Evolutionary conservation across 2,888 invertebrate genomes (phyloP), one percentile per base, ranked within the genome.

Genomic region (Mactromeris polynyma): DNA sequence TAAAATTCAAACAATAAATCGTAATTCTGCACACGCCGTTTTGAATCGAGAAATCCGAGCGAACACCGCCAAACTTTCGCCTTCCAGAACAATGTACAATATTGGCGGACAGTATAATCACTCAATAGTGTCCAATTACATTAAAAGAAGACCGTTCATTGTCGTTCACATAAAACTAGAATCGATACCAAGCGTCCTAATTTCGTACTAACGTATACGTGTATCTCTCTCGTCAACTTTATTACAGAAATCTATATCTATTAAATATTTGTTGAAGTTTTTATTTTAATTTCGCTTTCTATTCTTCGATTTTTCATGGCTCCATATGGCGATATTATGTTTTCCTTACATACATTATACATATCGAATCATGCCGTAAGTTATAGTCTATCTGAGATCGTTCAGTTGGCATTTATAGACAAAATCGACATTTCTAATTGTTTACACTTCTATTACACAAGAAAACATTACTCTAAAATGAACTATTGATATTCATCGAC

Each of bases 91-190:
- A 73, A 73, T 73, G 73, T 73, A 73, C 73, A 73, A 73, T 73
- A 73, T 33, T 36, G 36, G 33, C 17, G 36, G 73, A 73, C 73
- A 36, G 33, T 73, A 17, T 73, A 73, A 73, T 73, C 73, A 73
- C 36, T 73, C 73, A 73, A 73, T 73, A 33, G 31, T 73, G 73
- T 36, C 73, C 73, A 73, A 73, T 73, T 73, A 73, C 73, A 73
- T 73, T 73, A 73, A 73, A 73, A 73, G 73, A 73, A 73, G 73
- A 73, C n/a, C 36, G 73, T 73, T 36, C 36, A 36, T 36, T 36
- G 36, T 73, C 58, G 58, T 64, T 64, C 26, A n/a, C 58, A 11
- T 73, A 33, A 33, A 36, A 36, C 11, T 19, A 33, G 19, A 73
- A 73, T 73, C 73, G 17, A 73, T 73, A 73, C 17, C 73, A 33